phyloP scores from a whole-genome alignment of 2,888 invertebrate species.

The Cerastis leucographa region DNA sequence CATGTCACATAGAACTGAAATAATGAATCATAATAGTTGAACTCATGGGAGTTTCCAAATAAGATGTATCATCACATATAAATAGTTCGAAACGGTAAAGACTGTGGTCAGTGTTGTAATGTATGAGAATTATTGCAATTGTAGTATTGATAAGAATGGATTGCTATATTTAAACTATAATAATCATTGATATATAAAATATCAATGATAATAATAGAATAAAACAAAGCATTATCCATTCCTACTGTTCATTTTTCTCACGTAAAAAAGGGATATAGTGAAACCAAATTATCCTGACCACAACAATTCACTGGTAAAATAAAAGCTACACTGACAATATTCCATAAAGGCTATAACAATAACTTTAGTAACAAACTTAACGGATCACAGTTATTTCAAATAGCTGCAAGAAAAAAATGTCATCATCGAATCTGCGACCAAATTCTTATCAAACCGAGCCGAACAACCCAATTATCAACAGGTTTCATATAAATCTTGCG shows the following conservation, averaged over 20 bases:
- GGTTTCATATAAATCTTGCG: constrained; percentile 60
- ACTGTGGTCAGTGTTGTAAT: background rate
- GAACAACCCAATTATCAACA: constrained; percentile 58
- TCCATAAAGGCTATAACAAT: background rate
- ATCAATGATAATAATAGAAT: no score
- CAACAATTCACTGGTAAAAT: background rate
- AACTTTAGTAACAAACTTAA: constrained; percentile 14
- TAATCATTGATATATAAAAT: no score
- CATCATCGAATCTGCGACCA: constrained; percentile 11
- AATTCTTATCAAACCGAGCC: constrained; percentile 31
- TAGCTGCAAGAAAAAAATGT: constrained; percentile 9
- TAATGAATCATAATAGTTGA: constrained; percentile 31
- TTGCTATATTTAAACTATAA: background rate
- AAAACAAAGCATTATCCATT: background rate
- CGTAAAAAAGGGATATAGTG: background rate
- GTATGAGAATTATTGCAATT: background rate
- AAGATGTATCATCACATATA: constrained; percentile 19
- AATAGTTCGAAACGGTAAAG: background rate
- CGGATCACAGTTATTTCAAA: background rate
- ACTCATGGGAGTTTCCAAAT: constrained; percentile 13
- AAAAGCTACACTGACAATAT: background rate
- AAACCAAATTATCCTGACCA: constrained; percentile 8
- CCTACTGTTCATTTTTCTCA: background rate
- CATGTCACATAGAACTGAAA: constrained; percentile 16
- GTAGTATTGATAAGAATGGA: background rate